Conservation (phyloP, 2,888 invertebrate species). For the Drosophila histrio region DNA sequence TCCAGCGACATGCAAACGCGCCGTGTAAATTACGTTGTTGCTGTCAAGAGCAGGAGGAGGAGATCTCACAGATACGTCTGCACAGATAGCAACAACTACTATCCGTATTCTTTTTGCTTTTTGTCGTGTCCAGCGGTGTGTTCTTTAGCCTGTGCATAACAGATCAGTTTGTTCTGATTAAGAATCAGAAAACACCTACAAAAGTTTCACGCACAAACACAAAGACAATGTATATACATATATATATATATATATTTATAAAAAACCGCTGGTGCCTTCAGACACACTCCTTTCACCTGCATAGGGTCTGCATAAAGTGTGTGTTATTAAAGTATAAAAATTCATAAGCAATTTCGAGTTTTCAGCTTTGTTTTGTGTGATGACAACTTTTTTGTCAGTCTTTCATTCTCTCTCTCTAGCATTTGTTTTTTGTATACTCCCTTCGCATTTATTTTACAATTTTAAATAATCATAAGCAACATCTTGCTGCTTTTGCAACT, state of each 20-base stretch:
- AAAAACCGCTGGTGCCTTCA: neutral
- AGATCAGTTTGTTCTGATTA: conserved; percentile 82
- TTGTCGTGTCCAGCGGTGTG: conserved; percentile 59
- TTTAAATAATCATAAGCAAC: conserved; percentile 44
- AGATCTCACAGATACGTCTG: conserved; percentile 32
- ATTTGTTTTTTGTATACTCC: conserved; percentile 6
- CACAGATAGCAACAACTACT: conserved; percentile 56
- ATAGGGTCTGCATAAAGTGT: conserved; percentile 13
- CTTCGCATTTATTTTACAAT: conserved; percentile 14
- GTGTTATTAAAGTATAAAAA: conserved; percentile 29
- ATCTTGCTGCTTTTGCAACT: conserved; percentile 22
- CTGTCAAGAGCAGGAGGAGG: conserved; percentile 46
- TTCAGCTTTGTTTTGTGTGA: conserved; percentile 7
- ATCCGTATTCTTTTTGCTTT: conserved; percentile 37
- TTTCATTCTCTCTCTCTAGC: neutral
- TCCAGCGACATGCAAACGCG: conserved; percentile 75
- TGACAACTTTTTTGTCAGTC: conserved; percentile 32
- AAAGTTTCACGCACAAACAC: conserved; percentile 13
- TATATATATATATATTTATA: neutral
- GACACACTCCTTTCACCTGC: neutral
- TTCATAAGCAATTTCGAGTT: conserved; percentile 41
- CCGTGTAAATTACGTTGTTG: conserved; percentile 68
- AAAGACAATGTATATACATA: neutral
- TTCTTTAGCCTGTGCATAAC: conserved; percentile 69
- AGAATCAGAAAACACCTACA: conserved; percentile 64